A percentile compares a stretch with the other conserved stretches of the same genome.
phyloP scores from a whole-genome alignment of 2,797 vertebrate genomes.

The Hapalemur alaotrensis region DNA sequence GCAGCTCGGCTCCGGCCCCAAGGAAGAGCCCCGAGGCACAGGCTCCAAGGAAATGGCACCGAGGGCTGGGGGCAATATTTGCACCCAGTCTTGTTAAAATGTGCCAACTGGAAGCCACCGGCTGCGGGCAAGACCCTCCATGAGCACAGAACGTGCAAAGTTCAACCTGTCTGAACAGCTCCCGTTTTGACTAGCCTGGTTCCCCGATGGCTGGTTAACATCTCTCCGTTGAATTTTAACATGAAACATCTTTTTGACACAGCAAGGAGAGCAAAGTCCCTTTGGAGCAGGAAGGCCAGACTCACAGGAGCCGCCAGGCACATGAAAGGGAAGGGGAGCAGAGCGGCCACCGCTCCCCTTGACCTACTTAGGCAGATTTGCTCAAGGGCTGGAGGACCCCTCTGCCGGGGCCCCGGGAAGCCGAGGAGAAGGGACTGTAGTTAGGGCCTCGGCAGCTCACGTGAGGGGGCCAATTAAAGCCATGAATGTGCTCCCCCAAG shows the following conservation, averaged over 20 bases:
- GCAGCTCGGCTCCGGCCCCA: no score
- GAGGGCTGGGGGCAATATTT: rapidly evolving
- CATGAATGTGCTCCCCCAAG: background rate
- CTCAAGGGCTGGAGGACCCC: background rate
- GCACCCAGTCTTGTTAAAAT: background rate
- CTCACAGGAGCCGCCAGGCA: background rate
- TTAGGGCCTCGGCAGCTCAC: rapidly evolving
- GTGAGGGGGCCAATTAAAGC: background rate
- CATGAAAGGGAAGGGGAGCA: background rate
- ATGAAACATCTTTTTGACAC: conserved; percentile 44
- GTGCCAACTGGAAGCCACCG: background rate
- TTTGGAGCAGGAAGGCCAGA: conserved; percentile 1
- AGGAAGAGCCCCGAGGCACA: background rate
- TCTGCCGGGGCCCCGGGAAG: rapidly evolving
- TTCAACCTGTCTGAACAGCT: background rate
- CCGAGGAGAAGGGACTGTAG: background rate
- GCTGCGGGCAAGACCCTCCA: background rate
- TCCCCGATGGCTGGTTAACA: background rate
- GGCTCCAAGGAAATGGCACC: background rate
- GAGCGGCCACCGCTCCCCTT: background rate
- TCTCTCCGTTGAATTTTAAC: conserved; percentile 73
- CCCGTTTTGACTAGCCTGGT: background rate
- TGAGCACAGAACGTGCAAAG: background rate
- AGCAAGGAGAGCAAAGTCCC: conserved; percentile 65
- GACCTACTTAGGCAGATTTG: conserved; percentile 52